These are phyloP conservation scores for Luffia ferchaultella DNA, from an alignment of 2,888 invertebrate species.

Conservation along the genomic window DNA sequence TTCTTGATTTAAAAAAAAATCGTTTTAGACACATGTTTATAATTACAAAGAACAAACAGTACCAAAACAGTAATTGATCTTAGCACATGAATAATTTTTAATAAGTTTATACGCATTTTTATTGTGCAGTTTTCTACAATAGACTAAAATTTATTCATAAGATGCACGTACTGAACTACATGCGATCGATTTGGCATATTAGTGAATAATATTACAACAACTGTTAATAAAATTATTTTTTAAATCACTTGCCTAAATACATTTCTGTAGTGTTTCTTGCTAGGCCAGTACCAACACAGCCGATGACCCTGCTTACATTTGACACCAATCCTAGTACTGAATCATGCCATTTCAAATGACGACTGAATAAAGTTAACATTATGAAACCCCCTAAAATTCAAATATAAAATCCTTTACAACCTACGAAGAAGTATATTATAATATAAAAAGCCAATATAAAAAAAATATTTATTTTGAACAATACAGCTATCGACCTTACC, in stretches of 20 bases:
- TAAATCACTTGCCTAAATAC: conserved; percentile 36
- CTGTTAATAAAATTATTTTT: too few species aligned
- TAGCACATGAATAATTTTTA: too few species aligned
- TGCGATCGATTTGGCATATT: too few species aligned
- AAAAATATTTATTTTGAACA: neutral
- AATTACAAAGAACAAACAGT: too few species aligned
- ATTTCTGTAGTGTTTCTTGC: conserved; percentile 36
- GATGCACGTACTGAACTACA: too few species aligned
- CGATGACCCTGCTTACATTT: conserved; percentile 38
- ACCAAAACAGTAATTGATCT: too few species aligned
- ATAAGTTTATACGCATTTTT: too few species aligned
- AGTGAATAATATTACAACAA: too few species aligned
- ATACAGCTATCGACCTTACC: too few species aligned
- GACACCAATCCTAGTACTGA: conserved; percentile 44
- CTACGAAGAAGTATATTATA: neutral
- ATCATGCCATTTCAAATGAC: conserved; percentile 42
- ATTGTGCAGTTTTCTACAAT: neutral
- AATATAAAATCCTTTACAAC: neutral
- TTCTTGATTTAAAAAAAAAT: too few species aligned
- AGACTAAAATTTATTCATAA: too few species aligned
- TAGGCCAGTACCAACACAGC: conserved; percentile 33
- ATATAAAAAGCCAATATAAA: neutral
- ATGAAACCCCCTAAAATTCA: conserved; percentile 41
- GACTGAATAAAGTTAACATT: conserved; percentile 47
- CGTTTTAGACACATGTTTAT: too few species aligned